A percentile compares a stretch with the other conserved stretches of the same genome.
These are phyloP conservation scores for Drosophila kuntzei DNA, from an alignment of 2,888 invertebrate genomes.

Conservation along the genomic window DNA sequence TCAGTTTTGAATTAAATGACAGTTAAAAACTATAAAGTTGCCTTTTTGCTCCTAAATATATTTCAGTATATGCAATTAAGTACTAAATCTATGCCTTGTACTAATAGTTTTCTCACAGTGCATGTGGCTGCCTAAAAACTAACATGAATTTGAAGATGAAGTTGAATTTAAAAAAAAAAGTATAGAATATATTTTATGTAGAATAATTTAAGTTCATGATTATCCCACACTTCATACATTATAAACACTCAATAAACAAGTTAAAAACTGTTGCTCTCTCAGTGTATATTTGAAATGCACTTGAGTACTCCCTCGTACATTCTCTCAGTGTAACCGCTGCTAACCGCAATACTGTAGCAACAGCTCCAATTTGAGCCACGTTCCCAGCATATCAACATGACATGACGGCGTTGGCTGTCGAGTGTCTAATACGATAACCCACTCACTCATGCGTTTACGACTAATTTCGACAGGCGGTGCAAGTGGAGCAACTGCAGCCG, in stretches of 20 bases:
- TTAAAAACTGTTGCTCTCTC: background rate
- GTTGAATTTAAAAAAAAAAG: no score
- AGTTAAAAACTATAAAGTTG: no score
- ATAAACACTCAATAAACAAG: no score
- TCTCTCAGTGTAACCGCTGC: constrained; percentile 27
- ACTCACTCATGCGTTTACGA: constrained; percentile 58
- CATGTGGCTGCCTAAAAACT: no score
- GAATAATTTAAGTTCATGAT: no score
- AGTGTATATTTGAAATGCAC: background rate
- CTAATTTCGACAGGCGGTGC: constrained; percentile 47
- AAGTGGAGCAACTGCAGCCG: constrained; percentile 2
- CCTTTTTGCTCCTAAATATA: no score
- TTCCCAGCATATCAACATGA: constrained; percentile 72
- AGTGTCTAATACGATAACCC: constrained; percentile 61
- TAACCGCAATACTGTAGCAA: constrained; percentile 48
- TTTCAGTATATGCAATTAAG: no score
- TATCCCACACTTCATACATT: no score
- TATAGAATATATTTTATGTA: no score
- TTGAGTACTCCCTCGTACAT: background rate
- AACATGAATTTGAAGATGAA: no score
- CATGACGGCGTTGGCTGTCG: constrained; percentile 34
- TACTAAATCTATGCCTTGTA: no score
- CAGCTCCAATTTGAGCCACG: constrained; percentile 16
- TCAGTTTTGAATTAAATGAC: background rate
- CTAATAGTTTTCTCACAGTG: no score